Evolutionary conservation across 2,888 invertebrate genomes (phyloP).

Genomic region (Charanyca ferruginea): DNA sequence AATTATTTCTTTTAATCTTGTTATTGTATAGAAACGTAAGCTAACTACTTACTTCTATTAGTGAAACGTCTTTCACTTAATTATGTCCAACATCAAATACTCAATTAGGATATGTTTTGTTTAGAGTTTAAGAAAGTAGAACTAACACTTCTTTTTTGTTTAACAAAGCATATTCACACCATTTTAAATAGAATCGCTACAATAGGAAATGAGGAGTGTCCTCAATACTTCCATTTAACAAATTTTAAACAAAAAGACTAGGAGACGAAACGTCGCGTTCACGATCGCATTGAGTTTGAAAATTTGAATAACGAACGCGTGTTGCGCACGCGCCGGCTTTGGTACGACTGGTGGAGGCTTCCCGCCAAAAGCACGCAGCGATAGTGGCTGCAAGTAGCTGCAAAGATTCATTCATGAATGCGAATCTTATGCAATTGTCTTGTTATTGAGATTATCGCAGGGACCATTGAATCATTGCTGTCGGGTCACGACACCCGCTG

Average conservation of each 20-base stretch:
- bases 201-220: conserved; percentile 86
- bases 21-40: conserved; percentile 49
- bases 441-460: conserved; percentile 72
- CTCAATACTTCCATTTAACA: conserved; percentile 88
- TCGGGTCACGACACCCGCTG: conserved; percentile 69
- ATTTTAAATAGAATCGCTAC: conserved; percentile 84
- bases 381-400: conserved; percentile 77
- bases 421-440: conserved; percentile 81
- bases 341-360: conserved; percentile 85
- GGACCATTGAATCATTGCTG: conserved; percentile 70
- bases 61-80: conserved; percentile 60
- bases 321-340: conserved; percentile 87
- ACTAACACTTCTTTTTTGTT: conserved; percentile 87
- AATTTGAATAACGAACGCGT: conserved; percentile 83
- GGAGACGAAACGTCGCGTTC: conserved; percentile 87
- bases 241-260: conserved; percentile 81
- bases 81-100: conserved; percentile 65
- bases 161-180: conserved; percentile 88
- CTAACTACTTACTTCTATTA: conserved; percentile 64
- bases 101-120: conserved; percentile 75
- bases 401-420: conserved; percentile 84
- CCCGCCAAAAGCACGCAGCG: conserved; percentile 86
- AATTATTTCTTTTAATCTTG: conserved; percentile 19
- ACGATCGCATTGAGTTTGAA: conserved; percentile 84
- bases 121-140: conserved; percentile 86